Percentiles rank a stretch among this genome's conserved stretches.
phyloP scores from a whole-genome alignment of 2,797 vertebrate genomes.

The Girardinus metallicus region DNA sequence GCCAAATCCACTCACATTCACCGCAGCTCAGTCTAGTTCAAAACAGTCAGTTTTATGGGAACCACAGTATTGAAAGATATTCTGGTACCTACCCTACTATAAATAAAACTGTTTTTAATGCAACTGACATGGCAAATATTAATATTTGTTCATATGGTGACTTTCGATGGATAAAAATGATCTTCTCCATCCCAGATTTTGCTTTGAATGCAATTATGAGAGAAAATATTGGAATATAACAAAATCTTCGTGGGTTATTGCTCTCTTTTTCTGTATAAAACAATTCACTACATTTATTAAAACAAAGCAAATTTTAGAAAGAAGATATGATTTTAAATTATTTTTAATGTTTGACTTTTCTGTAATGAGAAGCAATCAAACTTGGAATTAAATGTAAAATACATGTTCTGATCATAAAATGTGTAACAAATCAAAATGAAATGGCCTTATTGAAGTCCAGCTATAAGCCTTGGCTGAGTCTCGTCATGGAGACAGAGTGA shows the following conservation, averaged over 20 bases:
- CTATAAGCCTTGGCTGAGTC: background rate
- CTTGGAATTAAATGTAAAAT: background rate
- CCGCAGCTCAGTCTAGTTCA: background rate
- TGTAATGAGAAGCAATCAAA: background rate
- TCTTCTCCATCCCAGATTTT: background rate
- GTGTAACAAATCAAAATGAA: background rate
- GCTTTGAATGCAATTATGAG: background rate
- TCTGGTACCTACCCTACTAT: background rate
- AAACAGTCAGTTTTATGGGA: background rate
- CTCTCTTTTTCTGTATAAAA: background rate
- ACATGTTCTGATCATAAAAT: background rate
- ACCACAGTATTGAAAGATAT: background rate
- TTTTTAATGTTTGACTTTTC: background rate
- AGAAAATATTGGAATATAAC: background rate
- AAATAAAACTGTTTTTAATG: background rate
- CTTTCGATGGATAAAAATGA: background rate
- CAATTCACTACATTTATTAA: background rate
- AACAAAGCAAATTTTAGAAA: background rate
- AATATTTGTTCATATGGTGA: background rate
- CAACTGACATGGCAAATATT: background rate
- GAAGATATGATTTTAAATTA: background rate
- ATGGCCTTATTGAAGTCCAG: background rate
- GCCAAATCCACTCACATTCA: background rate
- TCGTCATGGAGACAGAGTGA: constrained; percentile 1
- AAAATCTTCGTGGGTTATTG: background rate